Evolutionary conservation across 2,113 vertebrate genomes (phyloP).

Genomic region (Bungarus multicinctus): DNA sequence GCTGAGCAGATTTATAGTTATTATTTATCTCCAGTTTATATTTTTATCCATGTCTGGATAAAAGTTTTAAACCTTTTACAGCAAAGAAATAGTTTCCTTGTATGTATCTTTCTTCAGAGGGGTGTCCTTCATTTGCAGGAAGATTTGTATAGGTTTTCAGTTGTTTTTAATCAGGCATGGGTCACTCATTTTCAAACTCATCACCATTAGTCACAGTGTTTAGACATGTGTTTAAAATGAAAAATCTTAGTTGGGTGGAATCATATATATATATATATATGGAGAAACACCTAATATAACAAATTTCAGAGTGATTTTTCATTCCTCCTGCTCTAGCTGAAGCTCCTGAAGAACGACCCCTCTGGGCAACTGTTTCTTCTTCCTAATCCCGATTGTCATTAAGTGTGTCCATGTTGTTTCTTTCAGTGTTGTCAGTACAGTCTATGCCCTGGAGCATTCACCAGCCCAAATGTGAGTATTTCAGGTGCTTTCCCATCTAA

Average conservation of each 20-base stretch:
- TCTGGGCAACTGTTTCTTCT: neutral
- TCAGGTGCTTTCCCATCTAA: neutral
- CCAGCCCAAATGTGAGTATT: constrained; percentile 86
- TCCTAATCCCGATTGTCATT: neutral
- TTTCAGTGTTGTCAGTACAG: constrained; percentile 71
- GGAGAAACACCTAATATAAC: neutral
- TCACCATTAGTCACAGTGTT: neutral
- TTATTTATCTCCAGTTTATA: neutral
- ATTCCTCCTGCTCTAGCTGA: neutral
- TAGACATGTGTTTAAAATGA: neutral
- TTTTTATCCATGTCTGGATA: neutral
- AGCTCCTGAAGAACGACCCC: neutral
- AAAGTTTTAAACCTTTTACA: no score
- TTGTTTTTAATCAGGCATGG: neutral
- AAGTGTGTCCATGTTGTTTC: constrained; percentile 48
- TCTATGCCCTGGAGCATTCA: constrained; percentile 76
- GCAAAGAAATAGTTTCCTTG: neutral
- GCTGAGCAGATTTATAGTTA: neutral
- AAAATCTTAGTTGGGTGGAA: neutral
- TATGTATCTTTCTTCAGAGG: neutral
- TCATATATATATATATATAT: no score
- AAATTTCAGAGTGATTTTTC: neutral
- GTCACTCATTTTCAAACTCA: neutral
- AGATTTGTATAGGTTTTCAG: neutral
- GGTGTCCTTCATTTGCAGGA: neutral